These are phyloP conservation scores for Agapostemon virescens DNA, from an alignment of 2,888 invertebrate species.

Conservation along the genomic window DNA sequence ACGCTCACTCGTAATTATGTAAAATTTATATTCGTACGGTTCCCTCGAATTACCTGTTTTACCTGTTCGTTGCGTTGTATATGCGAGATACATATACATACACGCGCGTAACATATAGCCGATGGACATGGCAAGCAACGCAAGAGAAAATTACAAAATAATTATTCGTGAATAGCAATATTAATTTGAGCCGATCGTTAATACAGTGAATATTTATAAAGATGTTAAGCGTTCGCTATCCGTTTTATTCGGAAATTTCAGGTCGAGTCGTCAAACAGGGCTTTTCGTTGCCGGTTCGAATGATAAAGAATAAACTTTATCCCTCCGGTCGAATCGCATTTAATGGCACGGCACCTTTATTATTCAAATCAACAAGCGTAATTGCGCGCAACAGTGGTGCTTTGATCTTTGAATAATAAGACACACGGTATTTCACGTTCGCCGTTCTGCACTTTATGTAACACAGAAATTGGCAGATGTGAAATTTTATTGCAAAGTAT, in stretches of 20 bases:
- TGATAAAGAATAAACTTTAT: slow-evolving; percentile 2
- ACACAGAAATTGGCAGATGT: background rate
- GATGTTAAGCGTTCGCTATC: background rate
- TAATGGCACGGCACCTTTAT: background rate
- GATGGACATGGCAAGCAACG: background rate
- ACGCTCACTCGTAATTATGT: slow-evolving; percentile 41
- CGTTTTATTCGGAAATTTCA: background rate
- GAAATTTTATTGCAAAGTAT: background rate
- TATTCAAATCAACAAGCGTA: slow-evolving; percentile 1
- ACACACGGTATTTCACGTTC: background rate
- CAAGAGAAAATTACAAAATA: slow-evolving; percentile 28
- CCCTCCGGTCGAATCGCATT: background rate
- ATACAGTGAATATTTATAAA: slow-evolving; percentile 13
- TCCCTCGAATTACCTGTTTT: slow-evolving; percentile 35
- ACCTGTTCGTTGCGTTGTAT: background rate
- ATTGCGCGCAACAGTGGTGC: background rate
- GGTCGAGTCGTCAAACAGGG: background rate
- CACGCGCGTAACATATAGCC: background rate
- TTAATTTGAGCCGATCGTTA: slow-evolving; percentile 34
- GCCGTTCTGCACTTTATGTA: background rate
- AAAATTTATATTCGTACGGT: slow-evolving; percentile 20
- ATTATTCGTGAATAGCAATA: slow-evolving; percentile 32
- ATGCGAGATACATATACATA: background rate
- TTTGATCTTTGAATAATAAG: background rate
- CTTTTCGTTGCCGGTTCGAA: background rate